phyloP scores from a whole-genome alignment of 2,888 invertebrate species.

The Furcula furcula region DNA sequence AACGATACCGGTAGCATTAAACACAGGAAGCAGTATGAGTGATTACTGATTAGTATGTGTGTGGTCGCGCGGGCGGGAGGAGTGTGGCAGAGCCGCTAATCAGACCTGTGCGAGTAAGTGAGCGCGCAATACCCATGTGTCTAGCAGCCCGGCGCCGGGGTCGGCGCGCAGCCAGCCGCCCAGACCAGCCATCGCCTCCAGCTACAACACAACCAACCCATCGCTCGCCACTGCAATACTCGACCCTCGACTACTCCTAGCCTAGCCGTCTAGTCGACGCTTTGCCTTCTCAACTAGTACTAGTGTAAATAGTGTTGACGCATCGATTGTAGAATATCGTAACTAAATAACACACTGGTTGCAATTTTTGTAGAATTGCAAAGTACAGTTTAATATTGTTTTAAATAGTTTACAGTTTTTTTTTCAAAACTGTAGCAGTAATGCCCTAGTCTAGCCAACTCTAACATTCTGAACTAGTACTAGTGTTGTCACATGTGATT shows the following conservation, averaged over 20 bases:
- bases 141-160: constrained; percentile 74
- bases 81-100: constrained; percentile 53
- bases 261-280: neutral
- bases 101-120: constrained; percentile 82
- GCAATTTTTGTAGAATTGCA: too few relatives aligned
- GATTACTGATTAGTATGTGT: constrained; percentile 25
- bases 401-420: too few relatives aligned
- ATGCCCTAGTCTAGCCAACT: too few relatives aligned
- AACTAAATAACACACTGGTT: too few relatives aligned
- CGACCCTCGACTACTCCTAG: constrained; percentile 2
- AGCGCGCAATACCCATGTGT: constrained; percentile 83
- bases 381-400: too few relatives aligned
- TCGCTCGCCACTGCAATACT: constrained; percentile 25
- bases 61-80: constrained; percentile 38
- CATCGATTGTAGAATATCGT: too few relatives aligned
- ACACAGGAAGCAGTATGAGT: constrained; percentile 46
- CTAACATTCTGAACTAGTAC: too few relatives aligned
- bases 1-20: constrained; percentile 9
- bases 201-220: constrained; percentile 70
- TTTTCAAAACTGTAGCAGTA: too few relatives aligned
- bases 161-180: constrained; percentile 78
- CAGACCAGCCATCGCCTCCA: constrained; percentile 79
- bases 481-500: too few relatives aligned
- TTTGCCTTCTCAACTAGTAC: too few relatives aligned
- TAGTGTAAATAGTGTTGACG: too few relatives aligned